These are phyloP conservation scores for Fulica atra DNA, from an alignment of 2,113 vertebrate genomes.

Conservation along the genomic window DNA sequence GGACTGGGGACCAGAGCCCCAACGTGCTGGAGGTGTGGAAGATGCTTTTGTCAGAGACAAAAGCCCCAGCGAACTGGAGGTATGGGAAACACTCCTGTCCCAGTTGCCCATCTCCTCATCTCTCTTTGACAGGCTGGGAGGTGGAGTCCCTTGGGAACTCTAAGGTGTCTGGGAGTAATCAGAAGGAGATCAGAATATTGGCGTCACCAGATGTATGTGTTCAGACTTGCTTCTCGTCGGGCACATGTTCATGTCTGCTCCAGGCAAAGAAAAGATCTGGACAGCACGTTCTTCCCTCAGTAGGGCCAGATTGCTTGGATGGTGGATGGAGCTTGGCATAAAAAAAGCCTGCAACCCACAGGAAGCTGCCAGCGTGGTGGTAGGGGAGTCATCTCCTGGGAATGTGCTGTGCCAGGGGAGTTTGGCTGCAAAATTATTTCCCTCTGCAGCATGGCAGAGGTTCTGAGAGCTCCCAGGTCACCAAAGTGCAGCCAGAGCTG, in stretches of 20 bases:
- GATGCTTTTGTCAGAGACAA: background rate
- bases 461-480: background rate
- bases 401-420: background rate
- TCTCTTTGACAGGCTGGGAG: background rate
- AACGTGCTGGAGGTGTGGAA: background rate
- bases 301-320: background rate
- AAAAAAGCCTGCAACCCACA: background rate
- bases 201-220: rapidly evolving
- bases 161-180: background rate
- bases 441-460: background rate
- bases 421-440: background rate
- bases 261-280: background rate
- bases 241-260: background rate
- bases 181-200: background rate
- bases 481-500: background rate
- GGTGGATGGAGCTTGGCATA: background rate
- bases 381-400: background rate
- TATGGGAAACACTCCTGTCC: background rate
- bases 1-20: background rate
- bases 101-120: background rate
- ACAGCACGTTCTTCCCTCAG: background rate
- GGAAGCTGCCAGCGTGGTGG: background rate
- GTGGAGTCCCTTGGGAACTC: background rate
- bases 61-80: background rate
- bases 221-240: background rate